phyloP scores from a whole-genome alignment of 2,113 vertebrate genomes.

The Gambusia holbrooki region DNA sequence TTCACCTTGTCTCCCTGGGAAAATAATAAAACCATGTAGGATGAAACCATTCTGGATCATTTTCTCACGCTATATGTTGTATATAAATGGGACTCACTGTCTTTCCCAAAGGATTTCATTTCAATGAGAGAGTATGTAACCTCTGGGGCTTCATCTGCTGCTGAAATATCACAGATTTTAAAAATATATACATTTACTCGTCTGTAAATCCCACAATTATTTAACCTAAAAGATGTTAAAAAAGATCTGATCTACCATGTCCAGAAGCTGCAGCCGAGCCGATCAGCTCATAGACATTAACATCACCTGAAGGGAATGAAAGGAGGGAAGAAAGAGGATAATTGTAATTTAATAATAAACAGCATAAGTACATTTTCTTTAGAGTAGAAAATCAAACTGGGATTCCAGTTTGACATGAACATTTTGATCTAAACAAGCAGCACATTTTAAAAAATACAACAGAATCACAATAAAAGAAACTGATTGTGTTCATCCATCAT shows the following conservation, averaged over 20 bases:
- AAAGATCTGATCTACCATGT: background rate
- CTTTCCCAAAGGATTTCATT: background rate
- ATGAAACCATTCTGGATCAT: background rate
- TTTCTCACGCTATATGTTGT: background rate
- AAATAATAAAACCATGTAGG: background rate
- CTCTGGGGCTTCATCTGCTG: conserved; percentile 3
- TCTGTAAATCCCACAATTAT: background rate
- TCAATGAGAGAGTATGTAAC: background rate
- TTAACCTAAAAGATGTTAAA: background rate
- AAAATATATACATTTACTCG: background rate
- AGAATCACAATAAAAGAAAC: background rate
- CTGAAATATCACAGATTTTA: background rate
- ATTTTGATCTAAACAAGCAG: too few relatives aligned
- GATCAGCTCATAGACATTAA: background rate
- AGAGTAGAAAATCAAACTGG: too few relatives aligned
- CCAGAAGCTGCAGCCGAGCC: background rate
- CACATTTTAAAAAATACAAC: too few relatives aligned
- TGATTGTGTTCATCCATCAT: background rate
- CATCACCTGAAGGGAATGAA: background rate
- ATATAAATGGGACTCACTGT: background rate
- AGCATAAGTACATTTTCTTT: too few relatives aligned
- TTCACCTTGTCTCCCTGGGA: background rate
- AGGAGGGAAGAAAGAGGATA: too few relatives aligned
- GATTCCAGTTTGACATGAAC: too few relatives aligned
- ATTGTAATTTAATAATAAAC: too few relatives aligned